Evolutionary conservation across 2,113 vertebrate genomes (phyloP).

Genomic region (Caranx melampygus): DNA sequence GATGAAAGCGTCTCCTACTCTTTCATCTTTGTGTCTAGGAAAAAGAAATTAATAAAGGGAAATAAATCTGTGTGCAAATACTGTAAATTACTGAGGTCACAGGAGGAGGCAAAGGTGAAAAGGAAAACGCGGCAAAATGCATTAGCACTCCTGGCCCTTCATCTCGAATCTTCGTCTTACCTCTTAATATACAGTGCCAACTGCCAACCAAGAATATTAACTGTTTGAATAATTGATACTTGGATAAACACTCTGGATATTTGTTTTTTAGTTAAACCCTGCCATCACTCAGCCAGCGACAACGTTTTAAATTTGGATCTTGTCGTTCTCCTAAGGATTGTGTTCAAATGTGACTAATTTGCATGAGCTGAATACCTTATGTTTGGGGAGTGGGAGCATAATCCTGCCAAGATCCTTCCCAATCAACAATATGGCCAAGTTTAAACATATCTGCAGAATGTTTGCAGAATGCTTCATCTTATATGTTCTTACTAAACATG

Average conservation of each 20-base stretch:
- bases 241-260: conserved; percentile 17
- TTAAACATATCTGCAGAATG: not conserved
- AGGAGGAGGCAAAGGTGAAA: conserved; percentile 44
- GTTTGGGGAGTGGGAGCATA: not conserved
- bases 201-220: conserved; percentile 17
- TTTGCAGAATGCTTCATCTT: not conserved
- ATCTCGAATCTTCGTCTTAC: not conserved
- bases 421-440: not conserved
- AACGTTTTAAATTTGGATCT: conserved; percentile 6
- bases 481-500: not conserved
- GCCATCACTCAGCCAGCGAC: conserved; percentile 15
- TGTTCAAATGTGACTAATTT: conserved; percentile 6
- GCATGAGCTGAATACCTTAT: not conserved
- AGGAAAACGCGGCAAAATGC: conserved; percentile 24
- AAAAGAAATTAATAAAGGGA: conserved; percentile 3
- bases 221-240: conserved; percentile 40
- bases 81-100: conserved; percentile 34
- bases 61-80: conserved; percentile 42
- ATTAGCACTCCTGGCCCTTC: not conserved
- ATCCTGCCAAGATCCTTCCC: not conserved
- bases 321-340: not conserved
- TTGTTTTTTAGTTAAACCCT: conserved; percentile 22
- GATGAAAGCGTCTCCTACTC: conserved; percentile 63
- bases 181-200: conserved; percentile 5
- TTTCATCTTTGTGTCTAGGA: conserved; percentile 66